Evolutionary conservation across 2,113 vertebrate genomes (phyloP), one percentile per base, ranked within the genome.

Genomic region (Numida meleagris): DNA sequence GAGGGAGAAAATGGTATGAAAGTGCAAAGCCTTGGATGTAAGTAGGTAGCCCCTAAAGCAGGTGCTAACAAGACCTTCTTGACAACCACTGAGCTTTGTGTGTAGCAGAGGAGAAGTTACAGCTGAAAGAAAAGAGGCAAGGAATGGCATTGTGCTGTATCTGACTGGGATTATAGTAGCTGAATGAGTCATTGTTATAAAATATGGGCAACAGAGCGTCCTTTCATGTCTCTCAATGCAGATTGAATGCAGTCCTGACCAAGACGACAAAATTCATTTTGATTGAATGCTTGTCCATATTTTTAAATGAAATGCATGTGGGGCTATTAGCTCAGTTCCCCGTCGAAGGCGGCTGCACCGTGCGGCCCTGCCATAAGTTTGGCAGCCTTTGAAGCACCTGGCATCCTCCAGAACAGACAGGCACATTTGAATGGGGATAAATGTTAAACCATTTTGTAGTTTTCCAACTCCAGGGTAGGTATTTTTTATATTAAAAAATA

Each of bases 191-290:
- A 92, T 94, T 92, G 38, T 85, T 66, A 43, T 90, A 62, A 80
- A 94, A 92, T 82, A 94, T 34, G 31, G 78, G 82, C 81, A 93
- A 82, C 33, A 0, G 68, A 80, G 73, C n/a, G 24, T 90, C 85
- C 94, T 97, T 97, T 97, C 88, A 97, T 90, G 94, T 96, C 92
- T 94, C 93, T 84, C 55, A 10, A 78, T 8, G 31, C 76, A 83
- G 85, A 86, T 7, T 89, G 95, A 86, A 94, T 93, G 68, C 24
- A 68, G 90, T 78, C 88, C 96, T 92, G 86, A 89, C 78, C 87
- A 95, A 90, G 95, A 97, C 96, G 96, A 95, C 91, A 94, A 93
- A 89, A 95, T 80, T 95, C 63, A 65, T 96, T 94, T 86, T 84
- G 86, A 87, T 86, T 93, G 88, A 88, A 94, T 79, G 59, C 61